Conservation (phyloP, 2,888 invertebrate genomes). For the Sipha maydis region DNA sequence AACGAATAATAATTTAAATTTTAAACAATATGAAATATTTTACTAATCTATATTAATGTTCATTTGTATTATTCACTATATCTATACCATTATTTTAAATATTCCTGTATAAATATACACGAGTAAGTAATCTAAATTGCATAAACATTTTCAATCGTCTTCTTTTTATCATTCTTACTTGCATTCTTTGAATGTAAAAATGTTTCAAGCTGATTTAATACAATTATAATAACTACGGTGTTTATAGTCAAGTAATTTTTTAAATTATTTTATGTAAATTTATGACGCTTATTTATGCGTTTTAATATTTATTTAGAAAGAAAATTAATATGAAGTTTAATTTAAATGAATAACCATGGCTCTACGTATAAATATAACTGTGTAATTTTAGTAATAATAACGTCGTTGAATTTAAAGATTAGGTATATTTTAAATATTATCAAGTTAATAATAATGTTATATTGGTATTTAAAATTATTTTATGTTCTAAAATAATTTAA, state of each 20-base stretch:
- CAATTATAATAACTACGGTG: background rate
- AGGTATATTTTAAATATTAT: no score
- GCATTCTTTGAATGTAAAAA: background rate
- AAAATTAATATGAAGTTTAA: constrained; percentile 6
- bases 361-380: background rate
- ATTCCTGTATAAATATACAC: no score
- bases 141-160: background rate
- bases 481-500: no score
- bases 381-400: no score
- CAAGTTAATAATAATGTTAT: no score
- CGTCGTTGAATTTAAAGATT: no score
- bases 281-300: background rate
- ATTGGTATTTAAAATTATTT: no score
- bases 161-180: background rate
- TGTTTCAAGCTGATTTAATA: background rate
- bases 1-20: background rate
- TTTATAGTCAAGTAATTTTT: background rate
- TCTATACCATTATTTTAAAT: no score
- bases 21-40: background rate
- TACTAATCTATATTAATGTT: no score
- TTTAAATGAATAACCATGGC: background rate
- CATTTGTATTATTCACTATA: no score
- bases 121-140: background rate
- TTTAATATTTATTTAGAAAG: constrained; percentile 24
- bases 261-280: constrained; percentile 12